Base-by-base conservation (phyloP, 2,113 vertebrate genomes). In the Lophius piscatorius region DNA sequence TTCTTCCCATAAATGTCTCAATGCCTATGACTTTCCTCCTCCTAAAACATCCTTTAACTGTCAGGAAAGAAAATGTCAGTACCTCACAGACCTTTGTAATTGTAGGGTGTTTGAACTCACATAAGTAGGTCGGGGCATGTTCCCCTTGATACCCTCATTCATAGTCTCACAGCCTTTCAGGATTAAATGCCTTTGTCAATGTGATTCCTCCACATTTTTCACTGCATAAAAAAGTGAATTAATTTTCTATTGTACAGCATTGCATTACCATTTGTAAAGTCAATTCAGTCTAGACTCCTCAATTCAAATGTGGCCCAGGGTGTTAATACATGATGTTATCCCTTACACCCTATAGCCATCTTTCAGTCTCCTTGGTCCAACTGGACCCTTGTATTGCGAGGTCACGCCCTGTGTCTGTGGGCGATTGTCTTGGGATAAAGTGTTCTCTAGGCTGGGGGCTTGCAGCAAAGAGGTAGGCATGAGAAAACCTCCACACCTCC, bases 311-410 rank as follows among this genome's bases (percentile, higher is more conserved):
- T 85, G 73, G 61, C 77, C 47, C 46, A 18, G 78, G 78, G 82
- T 87, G 73, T 85, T 88, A 89, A 89, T 54, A 56, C 74, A 69
- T 87, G 64, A 84, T 74, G 80, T 87, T 90, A 82, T 90, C 76
- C 83, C 86, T 88, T 88, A 76, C 73, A 88, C 89, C 86, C 85
- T 86, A 78, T 86, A 90, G 89, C 89, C 82, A 48, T 82, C 86
- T 79, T 54, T 90, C 85, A 86, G 56, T 86, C 79, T 81, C 63
- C 83, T 76, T 82, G 84, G 84, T 90, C 74, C 85, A 28, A 41
- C 80, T 57, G 47, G 67, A 88, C 57, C 68, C 47, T 87, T 70
- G 77, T 62, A 68, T 85, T 73, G 59, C 51, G 57, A 24, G 38
- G 61, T 66, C 87, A 67, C 57, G n/a, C 39, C 68, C 73, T 59